Conservation (phyloP, 2,797 vertebrate species). For the Melanotaenia boesemani region DNA sequence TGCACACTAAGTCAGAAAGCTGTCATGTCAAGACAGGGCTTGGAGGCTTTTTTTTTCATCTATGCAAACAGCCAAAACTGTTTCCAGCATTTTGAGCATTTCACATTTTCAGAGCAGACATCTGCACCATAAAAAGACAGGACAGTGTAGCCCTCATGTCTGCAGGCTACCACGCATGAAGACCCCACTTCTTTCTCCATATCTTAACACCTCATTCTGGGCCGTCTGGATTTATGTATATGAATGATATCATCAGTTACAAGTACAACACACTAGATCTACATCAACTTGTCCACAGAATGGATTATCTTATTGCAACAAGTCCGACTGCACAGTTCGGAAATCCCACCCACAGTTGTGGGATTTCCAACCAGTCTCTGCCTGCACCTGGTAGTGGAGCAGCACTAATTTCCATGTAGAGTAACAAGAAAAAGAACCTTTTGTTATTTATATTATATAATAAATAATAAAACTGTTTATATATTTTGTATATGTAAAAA, state of each 20-base stretch:
- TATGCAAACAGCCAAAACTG: slow-evolving; percentile 13
- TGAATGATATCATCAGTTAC: slow-evolving; percentile 14
- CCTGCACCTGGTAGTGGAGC: slow-evolving; percentile 2
- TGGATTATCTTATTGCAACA: neutral
- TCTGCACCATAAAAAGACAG: slow-evolving; percentile 3
- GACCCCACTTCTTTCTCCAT: neutral
- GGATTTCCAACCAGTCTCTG: slow-evolving; percentile 16
- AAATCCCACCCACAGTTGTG: slow-evolving; percentile 5
- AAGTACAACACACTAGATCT: slow-evolving; percentile 4
- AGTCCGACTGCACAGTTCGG: slow-evolving; percentile 5
- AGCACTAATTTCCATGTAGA: slow-evolving; percentile 34
- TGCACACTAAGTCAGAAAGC: neutral
- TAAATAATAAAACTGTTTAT: slow-evolving; percentile 85
- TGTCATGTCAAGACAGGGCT: neutral
- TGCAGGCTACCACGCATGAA: too few species aligned
- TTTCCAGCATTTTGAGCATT: slow-evolving; percentile 65
- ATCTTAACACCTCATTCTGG: slow-evolving; percentile 1
- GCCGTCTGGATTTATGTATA: neutral
- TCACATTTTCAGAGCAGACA: slow-evolving; percentile 65
- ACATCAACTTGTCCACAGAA: slow-evolving; percentile 1
- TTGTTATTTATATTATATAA: slow-evolving; percentile 81
- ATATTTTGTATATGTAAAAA: slow-evolving; percentile 65
- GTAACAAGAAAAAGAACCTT: slow-evolving; percentile 50
- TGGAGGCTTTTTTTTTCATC: slow-evolving; percentile 15
- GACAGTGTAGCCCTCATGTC: neutral